Evolutionary conservation across 1,140 invertebrate species (phyloP).

Genomic region (Eurytemora carolleeae): DNA sequence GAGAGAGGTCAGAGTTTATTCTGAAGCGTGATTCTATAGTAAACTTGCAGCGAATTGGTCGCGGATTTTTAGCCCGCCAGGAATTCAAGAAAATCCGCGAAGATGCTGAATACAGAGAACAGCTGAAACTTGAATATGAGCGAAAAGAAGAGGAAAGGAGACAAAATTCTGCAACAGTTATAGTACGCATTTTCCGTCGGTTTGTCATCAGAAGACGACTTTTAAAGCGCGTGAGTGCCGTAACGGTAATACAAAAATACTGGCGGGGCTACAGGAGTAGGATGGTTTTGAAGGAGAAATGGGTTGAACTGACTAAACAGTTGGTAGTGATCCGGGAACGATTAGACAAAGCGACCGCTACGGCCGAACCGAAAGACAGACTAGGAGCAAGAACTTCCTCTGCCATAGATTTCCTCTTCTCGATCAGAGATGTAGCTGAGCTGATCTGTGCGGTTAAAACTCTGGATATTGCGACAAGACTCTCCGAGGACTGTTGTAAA

Average conservation of each 20-base stretch:
- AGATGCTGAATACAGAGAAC: neutral
- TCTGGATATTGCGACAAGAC: conserved; percentile 16
- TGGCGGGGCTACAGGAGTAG: neutral
- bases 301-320: neutral
- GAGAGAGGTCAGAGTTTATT: neutral
- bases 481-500: conserved; percentile 17
- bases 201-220: neutral
- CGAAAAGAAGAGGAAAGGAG: neutral
- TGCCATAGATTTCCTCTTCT: conserved; percentile 13
- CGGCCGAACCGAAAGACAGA: neutral
- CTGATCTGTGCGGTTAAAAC: conserved; percentile 15
- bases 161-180: neutral
- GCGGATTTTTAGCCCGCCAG: neutral
- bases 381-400: conserved; percentile 2
- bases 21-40: neutral
- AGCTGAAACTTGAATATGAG: neutral
- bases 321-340: neutral
- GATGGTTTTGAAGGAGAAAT: neutral
- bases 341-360: neutral
- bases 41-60: neutral
- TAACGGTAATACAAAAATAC: neutral
- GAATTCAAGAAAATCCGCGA: neutral
- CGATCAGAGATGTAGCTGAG: conserved; percentile 1
- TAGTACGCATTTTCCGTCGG: neutral
- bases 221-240: neutral